phyloP scores from a whole-genome alignment of 2,113 vertebrate species.

The Oncorhynchus gorbuscha region DNA sequence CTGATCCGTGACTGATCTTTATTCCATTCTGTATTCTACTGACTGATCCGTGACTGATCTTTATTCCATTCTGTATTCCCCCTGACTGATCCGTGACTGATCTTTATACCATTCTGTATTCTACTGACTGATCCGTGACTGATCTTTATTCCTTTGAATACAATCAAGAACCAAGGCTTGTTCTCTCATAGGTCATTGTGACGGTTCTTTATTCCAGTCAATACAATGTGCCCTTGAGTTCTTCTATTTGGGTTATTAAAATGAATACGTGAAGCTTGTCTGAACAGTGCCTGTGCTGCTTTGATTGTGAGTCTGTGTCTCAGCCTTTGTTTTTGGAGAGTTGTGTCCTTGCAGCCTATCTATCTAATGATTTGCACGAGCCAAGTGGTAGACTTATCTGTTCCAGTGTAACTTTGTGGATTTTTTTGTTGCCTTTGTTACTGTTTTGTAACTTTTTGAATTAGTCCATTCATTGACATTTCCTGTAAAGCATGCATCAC shows the following conservation, averaged over 20 bases:
- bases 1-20: no score
- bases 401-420: background rate
- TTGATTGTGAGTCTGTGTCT: background rate
- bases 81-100: no score
- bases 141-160: background rate
- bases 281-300: conserved; percentile 4
- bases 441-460: no score
- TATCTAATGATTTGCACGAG: background rate
- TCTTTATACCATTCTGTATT: no score
- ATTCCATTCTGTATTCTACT: no score
- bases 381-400: background rate
- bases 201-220: background rate
- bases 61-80: no score
- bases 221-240: background rate
- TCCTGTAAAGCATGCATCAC: no score
- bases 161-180: background rate
- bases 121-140: no score
- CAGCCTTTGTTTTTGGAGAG: background rate
- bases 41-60: no score
- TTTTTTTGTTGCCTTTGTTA: background rate
- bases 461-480: no score
- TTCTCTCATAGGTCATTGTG: background rate
- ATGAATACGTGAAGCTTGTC: conserved; percentile 8
- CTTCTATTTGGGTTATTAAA: conserved; percentile 13
- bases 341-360: conserved; percentile 1